These are phyloP conservation scores for Dendrocincla fuliginosa DNA, from an alignment of 2,797 vertebrate genomes.

Conservation along the genomic window DNA sequence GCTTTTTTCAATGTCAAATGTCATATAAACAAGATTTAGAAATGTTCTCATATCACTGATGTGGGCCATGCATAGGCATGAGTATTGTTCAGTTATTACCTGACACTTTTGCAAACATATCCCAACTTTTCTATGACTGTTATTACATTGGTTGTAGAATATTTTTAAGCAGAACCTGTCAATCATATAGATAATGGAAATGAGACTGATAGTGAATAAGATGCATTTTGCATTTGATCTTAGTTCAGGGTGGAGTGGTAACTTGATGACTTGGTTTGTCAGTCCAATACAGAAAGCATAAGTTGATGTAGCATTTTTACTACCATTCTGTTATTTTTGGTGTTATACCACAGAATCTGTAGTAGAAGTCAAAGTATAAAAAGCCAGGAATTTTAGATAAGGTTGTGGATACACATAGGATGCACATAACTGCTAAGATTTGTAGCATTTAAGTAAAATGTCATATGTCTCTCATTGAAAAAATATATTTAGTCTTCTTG, in stretches of 20 bases:
- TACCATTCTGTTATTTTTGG: background rate
- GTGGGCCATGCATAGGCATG: background rate
- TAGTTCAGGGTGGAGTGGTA: background rate
- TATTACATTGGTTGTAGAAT: background rate
- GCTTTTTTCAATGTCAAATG: background rate
- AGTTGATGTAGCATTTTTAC: background rate
- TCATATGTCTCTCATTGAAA: background rate
- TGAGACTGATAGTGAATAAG: background rate
- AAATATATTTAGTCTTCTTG: background rate
- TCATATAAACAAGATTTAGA: background rate
- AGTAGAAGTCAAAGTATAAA: background rate
- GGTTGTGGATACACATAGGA: background rate
- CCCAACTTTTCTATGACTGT: background rate
- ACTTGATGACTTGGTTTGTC: background rate
- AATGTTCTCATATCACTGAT: background rate
- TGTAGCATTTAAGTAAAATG: background rate
- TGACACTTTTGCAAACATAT: background rate
- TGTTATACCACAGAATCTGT: background rate
- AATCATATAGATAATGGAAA: background rate
- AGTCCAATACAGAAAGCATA: background rate
- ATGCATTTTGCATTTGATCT: background rate
- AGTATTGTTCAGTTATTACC: background rate
- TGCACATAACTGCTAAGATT: background rate
- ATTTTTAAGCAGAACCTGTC: background rate
- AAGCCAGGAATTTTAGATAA: background rate